Base-by-base conservation (phyloP, 2,113 vertebrate genomes). In the Chaetura pelagica region DNA sequence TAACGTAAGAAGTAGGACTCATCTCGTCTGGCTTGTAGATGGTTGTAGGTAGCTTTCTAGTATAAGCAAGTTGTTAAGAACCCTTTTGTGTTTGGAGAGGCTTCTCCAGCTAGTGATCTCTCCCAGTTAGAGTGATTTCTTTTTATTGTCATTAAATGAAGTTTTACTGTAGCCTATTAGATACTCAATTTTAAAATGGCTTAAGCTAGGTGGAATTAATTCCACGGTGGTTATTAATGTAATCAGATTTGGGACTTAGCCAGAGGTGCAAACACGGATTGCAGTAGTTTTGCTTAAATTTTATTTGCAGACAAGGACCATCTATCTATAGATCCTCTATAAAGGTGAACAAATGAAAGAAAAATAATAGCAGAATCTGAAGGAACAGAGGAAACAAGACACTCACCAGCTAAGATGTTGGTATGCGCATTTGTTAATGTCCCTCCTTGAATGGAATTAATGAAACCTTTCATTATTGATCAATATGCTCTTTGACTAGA, bases 391-490 rank as follows among this genome's bases (percentile, higher is more conserved):
- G 61, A 52, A 40, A 78, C 15, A 66, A 89, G 40, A 27, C 48
- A 62, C 51, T 89, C 52, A 30, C 64, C 79, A 68, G 77, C 77
- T 97, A 88, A 91, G 71, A 95, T 54, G 85, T 62, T 89, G 57
- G 72, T 74, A 46, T 24, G 52, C 55, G 81, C 84, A 66, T 92
- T 91, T 94, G 81, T 87, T 87, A 95, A 58, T 19, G 5, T 61
- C 76, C 7, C 38, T 95, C n/a, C 77, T 75, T 63, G 80, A 96
- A 89, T 48, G 68, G 63, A 96, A 97, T 74, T 91, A 93, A 94
- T 83, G 79, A 80, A 95, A 90, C 54, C 80, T 95, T 94, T 90
- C 52, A 84, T 96, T 84, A 78, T 6, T 80, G 71, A 95, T 96
- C 89, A 90, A 96, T 91, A 87, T 9, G 8, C 34, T 82, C 77